Base-by-base conservation (phyloP, 2,113 vertebrate species). In the Antennarius striatus region DNA sequence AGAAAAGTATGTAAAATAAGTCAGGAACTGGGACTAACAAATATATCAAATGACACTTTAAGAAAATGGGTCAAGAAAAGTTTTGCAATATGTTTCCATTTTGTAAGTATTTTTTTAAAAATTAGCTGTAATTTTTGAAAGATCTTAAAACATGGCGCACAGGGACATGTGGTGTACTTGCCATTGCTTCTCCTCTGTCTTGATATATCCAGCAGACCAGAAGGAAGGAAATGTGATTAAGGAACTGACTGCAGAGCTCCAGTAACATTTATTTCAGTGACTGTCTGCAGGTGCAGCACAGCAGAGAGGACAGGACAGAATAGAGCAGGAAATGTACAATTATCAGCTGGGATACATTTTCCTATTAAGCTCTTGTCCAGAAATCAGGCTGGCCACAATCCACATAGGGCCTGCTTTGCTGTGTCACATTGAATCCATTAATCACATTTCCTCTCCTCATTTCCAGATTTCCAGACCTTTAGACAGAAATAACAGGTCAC, bases 151-250 rank as follows among this genome's bases (percentile, higher is more conserved):
- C 48, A 32, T 22, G 22, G 22, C 22, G 22, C 22, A 36, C 32
- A 36, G 32, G 53, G 13, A 43, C 3, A 50, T 42, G 29, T 58
- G 58, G 16, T 76, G 56, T 60, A 40, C 2, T 22, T 64, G 60
- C 12, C 12, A 28, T 30, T 50, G 65, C 43, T 68, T 52, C 71
- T 70, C 50, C 36, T 63, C 36, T 81, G 79, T 56, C 55, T 60
- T 69, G 68, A 71, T 61, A 36, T 42, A 79, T 67, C 15, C 70
- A 77, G 71, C 43, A 28, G 65, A 42, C 75, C 76, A 79, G 80
- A 75, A 77, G 57, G 52, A 64, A 73, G 80, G 69, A 88, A 89
- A 90, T 88, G 53, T 76, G 58, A 90, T 89, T 90, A 89, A 36
- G 32, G 17, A 73, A 72, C 72, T 65, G 74, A 77, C 65, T 74